A percentile compares a stretch with the other conserved stretches of the same genome.
These are phyloP conservation scores for Nebria brevicollis DNA, from an alignment of 2,888 invertebrate species.

Conservation along the genomic window DNA sequence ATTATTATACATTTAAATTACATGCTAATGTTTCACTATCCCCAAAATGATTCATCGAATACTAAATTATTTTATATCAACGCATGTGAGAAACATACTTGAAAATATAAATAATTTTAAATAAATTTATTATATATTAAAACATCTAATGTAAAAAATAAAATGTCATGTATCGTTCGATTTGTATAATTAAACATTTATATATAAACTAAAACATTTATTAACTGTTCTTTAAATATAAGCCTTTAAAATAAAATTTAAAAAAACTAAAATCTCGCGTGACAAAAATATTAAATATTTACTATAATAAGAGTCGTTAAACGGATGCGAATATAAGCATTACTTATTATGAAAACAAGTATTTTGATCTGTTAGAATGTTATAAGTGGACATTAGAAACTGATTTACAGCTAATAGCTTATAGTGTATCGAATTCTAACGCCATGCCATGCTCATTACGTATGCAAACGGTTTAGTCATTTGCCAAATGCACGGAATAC, in stretches of 20 bases:
- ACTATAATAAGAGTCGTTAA: neutral
- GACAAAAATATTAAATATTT: neutral
- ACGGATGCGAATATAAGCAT: constrained; percentile 7
- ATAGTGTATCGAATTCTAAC: constrained; percentile 24
- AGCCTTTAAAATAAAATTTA: no score
- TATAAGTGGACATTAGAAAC: neutral
- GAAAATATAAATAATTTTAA: no score
- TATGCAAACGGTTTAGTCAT: constrained; percentile 10
- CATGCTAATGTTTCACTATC: neutral
- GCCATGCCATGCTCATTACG: constrained; percentile 3
- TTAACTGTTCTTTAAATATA: no score
- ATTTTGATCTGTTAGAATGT: constrained; percentile 12
- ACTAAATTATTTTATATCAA: no score
- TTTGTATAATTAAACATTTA: no score
- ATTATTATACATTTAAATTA: neutral
- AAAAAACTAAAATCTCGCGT: neutral
- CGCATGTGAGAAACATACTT: no score
- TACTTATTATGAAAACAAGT: constrained; percentile 23
- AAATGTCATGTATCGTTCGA: no score
- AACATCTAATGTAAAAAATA: no score
- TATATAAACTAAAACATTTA: no score
- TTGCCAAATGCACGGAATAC: constrained; percentile 3
- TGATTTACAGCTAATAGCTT: constrained; percentile 14
- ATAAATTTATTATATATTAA: no score
- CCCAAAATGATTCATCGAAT: neutral